These are phyloP conservation scores for Magallana nippona DNA, from an alignment of 2,888 invertebrate genomes.

Conservation along the genomic window DNA sequence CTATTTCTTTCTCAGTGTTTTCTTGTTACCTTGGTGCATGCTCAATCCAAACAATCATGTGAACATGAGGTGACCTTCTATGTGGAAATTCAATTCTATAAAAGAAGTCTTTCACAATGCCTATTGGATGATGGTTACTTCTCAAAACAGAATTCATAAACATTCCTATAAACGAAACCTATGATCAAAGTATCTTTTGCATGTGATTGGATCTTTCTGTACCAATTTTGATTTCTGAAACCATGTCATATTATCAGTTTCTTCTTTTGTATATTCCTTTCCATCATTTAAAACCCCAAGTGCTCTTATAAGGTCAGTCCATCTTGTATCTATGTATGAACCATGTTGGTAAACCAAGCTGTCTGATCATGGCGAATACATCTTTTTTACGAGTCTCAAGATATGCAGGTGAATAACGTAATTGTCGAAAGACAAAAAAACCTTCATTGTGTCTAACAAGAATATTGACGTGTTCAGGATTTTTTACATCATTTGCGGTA, in stretches of 20 bases:
- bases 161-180: constrained; percentile 24
- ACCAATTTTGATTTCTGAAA: constrained; percentile 31
- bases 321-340: constrained; percentile 55
- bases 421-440: constrained; percentile 68
- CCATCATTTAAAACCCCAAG: constrained; percentile 21
- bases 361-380: constrained; percentile 56
- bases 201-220: constrained; percentile 40
- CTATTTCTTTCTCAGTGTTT: constrained; percentile 44
- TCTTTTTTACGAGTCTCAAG: constrained; percentile 49
- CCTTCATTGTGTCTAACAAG: constrained; percentile 70
- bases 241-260: constrained; percentile 13
- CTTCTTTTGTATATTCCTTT: constrained; percentile 1
- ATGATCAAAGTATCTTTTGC: constrained; percentile 25
- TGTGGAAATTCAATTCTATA: constrained; percentile 52
- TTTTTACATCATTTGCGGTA: constrained; percentile 47
- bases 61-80: constrained; percentile 53
- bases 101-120: constrained; percentile 46
- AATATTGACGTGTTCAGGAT: constrained; percentile 38
- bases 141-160: constrained; percentile 35
- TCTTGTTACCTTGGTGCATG: constrained; percentile 50
- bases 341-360: constrained; percentile 56
- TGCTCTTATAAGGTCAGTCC: constrained; percentile 34
- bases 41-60: constrained; percentile 54
- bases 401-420: constrained; percentile 49
- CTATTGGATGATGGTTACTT: constrained; percentile 44